Conservation (phyloP, 2,888 invertebrate genomes). For the Amiota mariae region DNA sequence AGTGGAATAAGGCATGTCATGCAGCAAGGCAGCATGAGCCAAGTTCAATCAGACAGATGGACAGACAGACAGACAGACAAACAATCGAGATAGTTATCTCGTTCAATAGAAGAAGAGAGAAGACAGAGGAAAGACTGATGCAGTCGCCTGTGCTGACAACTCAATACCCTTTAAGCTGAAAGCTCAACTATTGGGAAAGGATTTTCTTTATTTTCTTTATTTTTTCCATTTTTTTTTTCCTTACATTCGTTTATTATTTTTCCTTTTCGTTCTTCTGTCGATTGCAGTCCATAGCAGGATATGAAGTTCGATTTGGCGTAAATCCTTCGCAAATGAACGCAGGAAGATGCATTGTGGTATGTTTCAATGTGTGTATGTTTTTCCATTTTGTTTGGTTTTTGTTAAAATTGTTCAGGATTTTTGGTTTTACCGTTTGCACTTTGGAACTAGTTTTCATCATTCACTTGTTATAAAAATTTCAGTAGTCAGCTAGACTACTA, state of each 20-base stretch:
- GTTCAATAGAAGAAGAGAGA: neutral
- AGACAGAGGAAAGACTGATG: neutral
- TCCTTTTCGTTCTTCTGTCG: conserved; percentile 37
- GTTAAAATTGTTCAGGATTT: neutral
- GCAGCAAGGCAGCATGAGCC: too few species aligned
- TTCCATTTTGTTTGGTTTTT: conserved; percentile 3
- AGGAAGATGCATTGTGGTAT: conserved; percentile 25
- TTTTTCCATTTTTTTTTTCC: conserved; percentile 51
- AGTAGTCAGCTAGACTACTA: too few species aligned
- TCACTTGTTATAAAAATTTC: too few species aligned
- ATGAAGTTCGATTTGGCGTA: conserved; percentile 35
- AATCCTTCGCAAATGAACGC: conserved; percentile 33
- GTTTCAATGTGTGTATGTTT: neutral
- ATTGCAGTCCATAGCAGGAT: conserved; percentile 10
- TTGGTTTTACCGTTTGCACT: neutral
- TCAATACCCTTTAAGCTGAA: conserved; percentile 48
- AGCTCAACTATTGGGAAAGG: too few species aligned
- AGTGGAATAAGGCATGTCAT: too few species aligned
- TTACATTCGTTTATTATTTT: conserved; percentile 44
- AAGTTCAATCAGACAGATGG: neutral
- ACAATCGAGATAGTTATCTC: neutral
- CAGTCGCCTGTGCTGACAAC: conserved; percentile 30
- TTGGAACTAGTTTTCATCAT: too few species aligned
- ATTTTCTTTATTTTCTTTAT: neutral
- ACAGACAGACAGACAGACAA: too few species aligned